Conservation (phyloP, 2,888 invertebrate species). For the Pammene aurita region DNA sequence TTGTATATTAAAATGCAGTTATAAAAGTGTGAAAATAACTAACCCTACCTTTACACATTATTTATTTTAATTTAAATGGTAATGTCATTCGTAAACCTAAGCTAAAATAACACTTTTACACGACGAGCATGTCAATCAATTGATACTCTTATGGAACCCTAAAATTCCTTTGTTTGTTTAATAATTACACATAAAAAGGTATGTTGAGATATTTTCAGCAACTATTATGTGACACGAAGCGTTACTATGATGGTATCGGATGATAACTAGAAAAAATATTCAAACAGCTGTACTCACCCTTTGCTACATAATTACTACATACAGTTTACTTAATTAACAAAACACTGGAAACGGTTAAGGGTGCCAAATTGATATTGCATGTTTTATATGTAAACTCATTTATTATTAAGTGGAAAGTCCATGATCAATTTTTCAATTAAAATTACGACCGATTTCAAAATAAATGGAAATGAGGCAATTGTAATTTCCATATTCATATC, state of each 20-base stretch:
- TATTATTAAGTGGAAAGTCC: neutral
- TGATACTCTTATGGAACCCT: constrained; percentile 1
- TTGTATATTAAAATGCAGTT: no score
- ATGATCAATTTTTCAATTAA: neutral
- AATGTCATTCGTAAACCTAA: no score
- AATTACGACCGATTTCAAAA: neutral
- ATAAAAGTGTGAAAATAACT: no score
- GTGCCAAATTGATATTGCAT: neutral
- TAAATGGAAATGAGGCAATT: constrained; percentile 7
- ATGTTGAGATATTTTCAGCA: constrained; percentile 29
- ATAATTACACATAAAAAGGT: constrained; percentile 30
- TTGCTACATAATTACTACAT: constrained; percentile 16
- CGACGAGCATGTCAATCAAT: no score
- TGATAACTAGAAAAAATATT: constrained; percentile 25
- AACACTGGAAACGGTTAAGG: neutral
- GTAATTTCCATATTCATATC: constrained; percentile 19
- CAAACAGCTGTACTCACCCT: constrained; percentile 34
- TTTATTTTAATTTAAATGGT: no score
- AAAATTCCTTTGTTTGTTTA: constrained; percentile 31
- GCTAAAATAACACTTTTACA: no score
- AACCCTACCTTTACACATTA: no score
- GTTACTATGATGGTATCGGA: constrained; percentile 28
- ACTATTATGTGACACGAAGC: constrained; percentile 34
- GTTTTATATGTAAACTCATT: neutral
- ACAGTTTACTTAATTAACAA: neutral